Percentiles rank a stretch among this genome's conserved stretches.
phyloP scores from a whole-genome alignment of 2,888 invertebrate genomes.

The Platycheirus rosarum region DNA sequence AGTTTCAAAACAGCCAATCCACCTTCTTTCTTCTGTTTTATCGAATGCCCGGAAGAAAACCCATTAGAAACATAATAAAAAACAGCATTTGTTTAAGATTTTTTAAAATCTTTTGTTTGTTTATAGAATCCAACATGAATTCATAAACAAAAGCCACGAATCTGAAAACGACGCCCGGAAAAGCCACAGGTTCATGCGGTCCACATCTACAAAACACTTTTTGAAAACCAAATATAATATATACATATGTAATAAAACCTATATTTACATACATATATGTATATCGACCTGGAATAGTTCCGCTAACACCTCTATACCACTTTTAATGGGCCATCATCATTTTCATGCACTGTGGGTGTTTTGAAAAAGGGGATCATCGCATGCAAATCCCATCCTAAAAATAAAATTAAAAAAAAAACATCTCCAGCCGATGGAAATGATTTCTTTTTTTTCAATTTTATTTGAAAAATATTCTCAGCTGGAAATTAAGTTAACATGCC shows the following conservation, averaged over 20 bases:
- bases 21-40: too few species aligned
- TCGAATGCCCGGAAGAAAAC: not conserved
- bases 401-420: conserved; percentile 39
- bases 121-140: not conserved
- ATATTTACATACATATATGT: too few species aligned
- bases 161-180: not conserved
- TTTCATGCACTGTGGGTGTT: conserved; percentile 15
- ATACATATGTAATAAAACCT: too few species aligned
- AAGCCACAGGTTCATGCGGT: not conserved
- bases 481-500: conserved; percentile 35
- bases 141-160: conserved; percentile 21
- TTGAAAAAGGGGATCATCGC: conserved; percentile 1
- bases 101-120: too few species aligned
- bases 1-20: too few species aligned
- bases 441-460: conserved; percentile 11
- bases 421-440: conserved; percentile 21
- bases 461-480: conserved; percentile 6
- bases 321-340: conserved; percentile 7
- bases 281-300: not conserved
- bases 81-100: too few species aligned
- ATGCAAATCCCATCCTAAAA: conserved; percentile 55
- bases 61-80: too few species aligned
- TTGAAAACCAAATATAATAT: not conserved
- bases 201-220: not conserved
- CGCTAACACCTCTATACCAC: conserved; percentile 28